These are phyloP conservation scores for Chaenocephalus aceratus DNA, from an alignment of 2,113 vertebrate genomes.

Conservation along the genomic window DNA sequence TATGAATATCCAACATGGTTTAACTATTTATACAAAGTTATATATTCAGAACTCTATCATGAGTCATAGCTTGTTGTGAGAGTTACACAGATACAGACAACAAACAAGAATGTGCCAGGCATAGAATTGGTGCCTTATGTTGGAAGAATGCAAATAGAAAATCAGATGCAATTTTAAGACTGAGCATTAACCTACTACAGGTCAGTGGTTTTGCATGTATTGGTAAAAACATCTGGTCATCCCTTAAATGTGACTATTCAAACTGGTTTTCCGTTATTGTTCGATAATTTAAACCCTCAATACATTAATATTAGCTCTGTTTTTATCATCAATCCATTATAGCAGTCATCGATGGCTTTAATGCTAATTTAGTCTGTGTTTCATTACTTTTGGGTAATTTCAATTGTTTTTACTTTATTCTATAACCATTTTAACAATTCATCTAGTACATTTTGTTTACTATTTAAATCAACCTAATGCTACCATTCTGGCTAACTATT, in stretches of 20 bases:
- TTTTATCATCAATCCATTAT: too few species aligned
- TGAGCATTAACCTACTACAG: too few species aligned
- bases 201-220: too few species aligned
- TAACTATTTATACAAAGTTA: slow-evolving; percentile 14
- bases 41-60: slow-evolving; percentile 20
- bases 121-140: background rate
- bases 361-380: too few species aligned
- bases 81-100: background rate
- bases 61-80: background rate
- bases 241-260: background rate
- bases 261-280: background rate
- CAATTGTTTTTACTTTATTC: background rate
- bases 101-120: background rate
- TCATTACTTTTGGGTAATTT: background rate
- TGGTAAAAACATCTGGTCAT: too few species aligned
- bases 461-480: too few species aligned
- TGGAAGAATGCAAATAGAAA: background rate
- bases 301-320: too few species aligned
- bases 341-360: too few species aligned
- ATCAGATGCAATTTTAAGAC: background rate
- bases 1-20: background rate
- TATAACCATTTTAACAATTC: background rate
- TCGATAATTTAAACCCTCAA: background rate
- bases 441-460: background rate
- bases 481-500: background rate